A percentile compares a stretch with the other conserved stretches of the same genome.
Conservation (phyloP, 2,113 vertebrate genomes). For the Erythrolamprus reginae region DNA sequence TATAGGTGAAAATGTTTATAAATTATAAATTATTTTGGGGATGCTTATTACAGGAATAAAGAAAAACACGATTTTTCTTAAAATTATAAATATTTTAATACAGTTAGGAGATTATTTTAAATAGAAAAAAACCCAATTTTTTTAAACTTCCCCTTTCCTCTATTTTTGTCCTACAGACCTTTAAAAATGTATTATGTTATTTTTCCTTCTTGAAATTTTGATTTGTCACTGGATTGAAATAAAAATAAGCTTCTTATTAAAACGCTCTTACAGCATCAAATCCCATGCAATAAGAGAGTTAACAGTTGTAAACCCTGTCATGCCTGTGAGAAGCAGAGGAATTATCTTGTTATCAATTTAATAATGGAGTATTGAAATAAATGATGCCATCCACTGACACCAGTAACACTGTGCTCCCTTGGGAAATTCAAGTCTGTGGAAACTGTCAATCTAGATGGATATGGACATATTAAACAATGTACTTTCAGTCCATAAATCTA, state of each 20-base stretch:
- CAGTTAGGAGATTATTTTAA: neutral
- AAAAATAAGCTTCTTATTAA: slow-evolving; percentile 74
- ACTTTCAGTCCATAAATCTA: slow-evolving; percentile 71
- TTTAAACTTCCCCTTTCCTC: slow-evolving; percentile 17
- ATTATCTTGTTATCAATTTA: slow-evolving; percentile 91
- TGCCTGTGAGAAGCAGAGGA: slow-evolving; percentile 76
- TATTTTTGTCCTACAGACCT: slow-evolving; percentile 14
- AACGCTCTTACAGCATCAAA: slow-evolving; percentile 71
- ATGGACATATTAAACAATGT: slow-evolving; percentile 77
- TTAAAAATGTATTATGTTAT: slow-evolving; percentile 31
- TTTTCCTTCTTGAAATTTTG: slow-evolving; percentile 43
- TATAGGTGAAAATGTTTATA: neutral
- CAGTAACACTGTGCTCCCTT: slow-evolving; percentile 78
- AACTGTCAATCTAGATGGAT: slow-evolving; percentile 79
- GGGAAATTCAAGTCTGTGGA: slow-evolving; percentile 86
- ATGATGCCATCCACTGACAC: slow-evolving; percentile 80
- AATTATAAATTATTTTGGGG: neutral
- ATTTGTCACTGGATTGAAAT: slow-evolving; percentile 60
- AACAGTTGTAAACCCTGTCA: slow-evolving; percentile 75
- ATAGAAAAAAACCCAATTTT: too few species aligned
- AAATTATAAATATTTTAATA: slow-evolving; percentile 16
- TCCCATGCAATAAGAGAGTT: slow-evolving; percentile 71
- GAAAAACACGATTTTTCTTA: neutral
- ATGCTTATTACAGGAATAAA: neutral
- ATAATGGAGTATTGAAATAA: slow-evolving; percentile 81